Conservation (phyloP, 2,888 invertebrate species). For the Epiblema foenella region DNA sequence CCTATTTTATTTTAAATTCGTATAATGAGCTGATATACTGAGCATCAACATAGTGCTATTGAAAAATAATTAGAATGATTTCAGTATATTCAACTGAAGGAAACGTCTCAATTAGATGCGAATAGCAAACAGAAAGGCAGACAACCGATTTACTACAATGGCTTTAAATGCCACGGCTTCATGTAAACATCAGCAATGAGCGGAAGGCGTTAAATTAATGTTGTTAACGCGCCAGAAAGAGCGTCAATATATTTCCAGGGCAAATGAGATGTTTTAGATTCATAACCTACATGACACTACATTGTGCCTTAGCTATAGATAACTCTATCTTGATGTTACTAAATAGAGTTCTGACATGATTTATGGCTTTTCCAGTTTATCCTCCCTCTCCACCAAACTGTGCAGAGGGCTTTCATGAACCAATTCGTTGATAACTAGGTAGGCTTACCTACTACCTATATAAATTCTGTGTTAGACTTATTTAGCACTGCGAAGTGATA, state of each 20-base stretch:
- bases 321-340: too few relatives aligned
- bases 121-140: slow-evolving; percentile 33
- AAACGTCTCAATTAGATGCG: slow-evolving; percentile 31
- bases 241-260: slow-evolving; percentile 4
- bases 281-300: too few relatives aligned
- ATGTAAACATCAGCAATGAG: slow-evolving; percentile 51
- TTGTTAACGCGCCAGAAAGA: slow-evolving; percentile 44
- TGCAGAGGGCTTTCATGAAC: too few relatives aligned
- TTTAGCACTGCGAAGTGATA: slow-evolving; percentile 29
- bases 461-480: slow-evolving; percentile 13
- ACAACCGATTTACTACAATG: slow-evolving; percentile 35
- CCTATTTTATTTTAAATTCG: too few relatives aligned
- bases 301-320: too few relatives aligned
- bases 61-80: background rate
- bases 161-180: slow-evolving; percentile 39
- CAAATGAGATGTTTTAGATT: slow-evolving; percentile 2
- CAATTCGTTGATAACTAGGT: background rate
- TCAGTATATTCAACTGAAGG: background rate
- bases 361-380: too few relatives aligned
- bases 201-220: slow-evolving; percentile 54
- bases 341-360: too few relatives aligned
- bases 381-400: too few relatives aligned
- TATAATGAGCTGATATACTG: too few relatives aligned
- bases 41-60: too few relatives aligned
- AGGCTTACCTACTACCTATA: too few relatives aligned